These are phyloP conservation scores for Gymnocephalus cernua DNA, from an alignment of 2,113 vertebrate species.

Conservation along the genomic window DNA sequence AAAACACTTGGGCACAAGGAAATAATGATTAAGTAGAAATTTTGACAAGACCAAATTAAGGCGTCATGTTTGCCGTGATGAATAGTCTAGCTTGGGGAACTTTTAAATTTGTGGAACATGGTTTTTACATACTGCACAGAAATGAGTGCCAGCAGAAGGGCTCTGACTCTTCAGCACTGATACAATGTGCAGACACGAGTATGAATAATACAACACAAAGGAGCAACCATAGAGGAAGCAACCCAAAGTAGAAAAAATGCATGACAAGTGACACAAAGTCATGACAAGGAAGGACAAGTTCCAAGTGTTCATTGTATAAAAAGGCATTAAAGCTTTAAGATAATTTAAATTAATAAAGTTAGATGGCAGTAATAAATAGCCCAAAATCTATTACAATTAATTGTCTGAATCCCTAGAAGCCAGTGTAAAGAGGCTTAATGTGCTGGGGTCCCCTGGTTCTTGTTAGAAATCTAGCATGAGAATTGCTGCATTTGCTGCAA, in stretches of 20 bases:
- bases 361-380: not conserved
- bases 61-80: constrained; percentile 38
- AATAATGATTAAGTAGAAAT: constrained; percentile 40
- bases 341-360: not conserved
- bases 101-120: constrained; percentile 26
- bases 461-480: constrained; percentile 10
- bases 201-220: not conserved
- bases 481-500: constrained; percentile 19
- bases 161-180: not conserved
- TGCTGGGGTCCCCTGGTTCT: constrained; percentile 12
- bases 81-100: constrained; percentile 32
- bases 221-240: not conserved
- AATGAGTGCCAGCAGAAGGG: constrained; percentile 19
- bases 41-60: constrained; percentile 53
- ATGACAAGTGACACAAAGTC: constrained; percentile 1
- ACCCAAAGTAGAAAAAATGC: not conserved
- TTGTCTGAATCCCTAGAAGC: not conserved
- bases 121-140: constrained; percentile 12
- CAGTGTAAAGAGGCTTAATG: constrained; percentile 7
- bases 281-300: not conserved
- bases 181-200: not conserved
- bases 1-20: constrained; percentile 37
- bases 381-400: not conserved
- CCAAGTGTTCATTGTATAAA: not conserved
- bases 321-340: not conserved